Percentiles rank a stretch among this genome's conserved stretches.
Conservation (phyloP, 2,113 vertebrate genomes). For the Tiliqua scincoides region DNA sequence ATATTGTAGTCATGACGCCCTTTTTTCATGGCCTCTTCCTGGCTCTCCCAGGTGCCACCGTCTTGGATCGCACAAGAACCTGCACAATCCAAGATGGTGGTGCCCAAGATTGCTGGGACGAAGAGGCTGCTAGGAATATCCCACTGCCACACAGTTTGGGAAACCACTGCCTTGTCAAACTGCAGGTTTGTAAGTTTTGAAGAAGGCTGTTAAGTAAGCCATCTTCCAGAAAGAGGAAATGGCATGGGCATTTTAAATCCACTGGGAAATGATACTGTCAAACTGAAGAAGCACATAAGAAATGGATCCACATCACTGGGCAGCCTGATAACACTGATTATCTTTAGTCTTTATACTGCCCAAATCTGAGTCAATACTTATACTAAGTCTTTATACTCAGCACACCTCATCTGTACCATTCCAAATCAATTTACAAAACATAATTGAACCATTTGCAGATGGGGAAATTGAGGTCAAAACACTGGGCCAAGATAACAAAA, state of each 20-base stretch:
- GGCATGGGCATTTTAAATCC: not conserved
- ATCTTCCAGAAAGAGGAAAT: not conserved
- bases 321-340: accelerated
- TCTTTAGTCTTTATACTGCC: accelerated
- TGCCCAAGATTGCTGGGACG: too few relatives aligned
- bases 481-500: not conserved
- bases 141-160: too few relatives aligned
- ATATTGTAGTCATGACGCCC: too few relatives aligned
- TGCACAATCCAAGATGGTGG: too few relatives aligned
- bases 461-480: not conserved
- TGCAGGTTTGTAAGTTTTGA: not conserved
- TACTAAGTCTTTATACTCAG: accelerated
- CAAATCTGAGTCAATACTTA: too few relatives aligned
- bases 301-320: accelerated
- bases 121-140: too few relatives aligned
- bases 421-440: not conserved
- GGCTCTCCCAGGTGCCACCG: too few relatives aligned
- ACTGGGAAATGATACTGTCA: not conserved
- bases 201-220: not conserved
- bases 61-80: too few relatives aligned
- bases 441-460: not conserved
- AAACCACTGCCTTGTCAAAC: too few relatives aligned
- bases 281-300: not conserved
- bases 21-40: too few relatives aligned
- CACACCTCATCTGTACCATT: not conserved